These are phyloP conservation scores for Agrotis ipsilon DNA, from an alignment of 2,888 invertebrate species.

Conservation along the genomic window DNA sequence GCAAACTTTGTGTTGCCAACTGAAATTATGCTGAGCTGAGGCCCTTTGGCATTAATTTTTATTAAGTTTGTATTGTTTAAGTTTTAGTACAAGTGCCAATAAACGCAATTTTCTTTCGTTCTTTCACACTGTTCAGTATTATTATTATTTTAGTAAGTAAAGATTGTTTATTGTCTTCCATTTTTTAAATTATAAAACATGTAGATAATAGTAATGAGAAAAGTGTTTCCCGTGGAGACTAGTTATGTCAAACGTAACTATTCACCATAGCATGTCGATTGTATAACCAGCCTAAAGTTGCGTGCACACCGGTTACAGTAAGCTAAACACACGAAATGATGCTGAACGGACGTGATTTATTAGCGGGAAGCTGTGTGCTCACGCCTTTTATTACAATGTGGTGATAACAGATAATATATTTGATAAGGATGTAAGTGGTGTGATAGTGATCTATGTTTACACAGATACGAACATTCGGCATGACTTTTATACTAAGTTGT, in stretches of 20 bases:
- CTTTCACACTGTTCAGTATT: too few relatives aligned
- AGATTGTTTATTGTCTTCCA: too few relatives aligned
- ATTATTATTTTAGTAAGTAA: too few relatives aligned
- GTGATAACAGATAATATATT: constrained; percentile 7
- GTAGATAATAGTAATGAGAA: too few relatives aligned
- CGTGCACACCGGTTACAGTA: constrained; percentile 32
- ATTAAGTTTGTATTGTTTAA: too few relatives aligned
- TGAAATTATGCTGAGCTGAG: too few relatives aligned
- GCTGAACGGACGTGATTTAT: constrained; percentile 47
- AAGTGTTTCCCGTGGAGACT: too few relatives aligned
- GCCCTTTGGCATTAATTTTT: too few relatives aligned
- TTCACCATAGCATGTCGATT: not conserved
- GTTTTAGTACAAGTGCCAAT: too few relatives aligned
- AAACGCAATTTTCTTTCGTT: too few relatives aligned
- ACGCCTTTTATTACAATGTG: constrained; percentile 17
- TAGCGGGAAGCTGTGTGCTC: constrained; percentile 30
- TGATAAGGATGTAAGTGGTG: constrained; percentile 7
- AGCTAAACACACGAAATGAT: constrained; percentile 25
- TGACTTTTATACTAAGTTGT: not conserved
- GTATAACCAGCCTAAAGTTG: constrained; percentile 7
- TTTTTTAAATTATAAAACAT: too few relatives aligned
- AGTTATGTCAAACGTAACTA: not conserved
- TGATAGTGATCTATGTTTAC: constrained; percentile 12
- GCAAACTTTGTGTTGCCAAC: too few relatives aligned
- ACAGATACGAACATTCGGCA: not conserved